Conservation (phyloP, 2,797 vertebrate species). For the Urocyon cinereoargenteus region DNA sequence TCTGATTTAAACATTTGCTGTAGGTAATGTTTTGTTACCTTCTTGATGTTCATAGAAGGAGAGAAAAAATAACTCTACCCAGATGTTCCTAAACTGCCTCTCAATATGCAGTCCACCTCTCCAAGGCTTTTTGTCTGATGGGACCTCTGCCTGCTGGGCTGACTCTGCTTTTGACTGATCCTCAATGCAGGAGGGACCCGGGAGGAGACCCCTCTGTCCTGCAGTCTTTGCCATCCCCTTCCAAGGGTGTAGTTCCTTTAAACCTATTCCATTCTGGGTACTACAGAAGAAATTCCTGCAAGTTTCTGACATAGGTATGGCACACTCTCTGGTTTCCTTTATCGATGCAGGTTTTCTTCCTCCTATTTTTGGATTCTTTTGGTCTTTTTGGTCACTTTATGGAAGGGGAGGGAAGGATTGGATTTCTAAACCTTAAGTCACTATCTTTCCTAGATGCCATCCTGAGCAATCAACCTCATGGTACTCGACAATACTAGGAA, state of each 20-base stretch:
- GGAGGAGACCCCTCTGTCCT: background rate
- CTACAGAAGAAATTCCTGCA: background rate
- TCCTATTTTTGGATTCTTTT: background rate
- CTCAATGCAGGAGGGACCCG: background rate
- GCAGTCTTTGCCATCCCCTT: background rate
- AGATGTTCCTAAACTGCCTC: slow-evolving; percentile 37
- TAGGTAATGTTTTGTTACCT: slow-evolving; percentile 56
- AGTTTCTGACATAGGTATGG: background rate
- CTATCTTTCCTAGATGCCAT: background rate
- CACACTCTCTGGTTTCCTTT: background rate
- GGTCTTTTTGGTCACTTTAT: background rate
- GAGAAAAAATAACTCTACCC: background rate
- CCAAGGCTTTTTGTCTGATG: background rate
- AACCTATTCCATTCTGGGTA: background rate
- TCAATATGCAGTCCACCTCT: background rate
- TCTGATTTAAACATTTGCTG: slow-evolving; percentile 60
- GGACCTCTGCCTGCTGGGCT: background rate
- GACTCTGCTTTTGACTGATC: background rate
- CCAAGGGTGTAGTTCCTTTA: background rate
- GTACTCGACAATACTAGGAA: background rate
- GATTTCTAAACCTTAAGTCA: background rate
- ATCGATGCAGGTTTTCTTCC: background rate
- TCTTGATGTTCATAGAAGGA: slow-evolving; percentile 38
- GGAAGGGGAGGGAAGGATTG: background rate
- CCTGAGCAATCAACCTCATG: background rate